Evolutionary conservation across 1,140 invertebrate species (phyloP).

Genomic region (Trachelipus rathkii): DNA sequence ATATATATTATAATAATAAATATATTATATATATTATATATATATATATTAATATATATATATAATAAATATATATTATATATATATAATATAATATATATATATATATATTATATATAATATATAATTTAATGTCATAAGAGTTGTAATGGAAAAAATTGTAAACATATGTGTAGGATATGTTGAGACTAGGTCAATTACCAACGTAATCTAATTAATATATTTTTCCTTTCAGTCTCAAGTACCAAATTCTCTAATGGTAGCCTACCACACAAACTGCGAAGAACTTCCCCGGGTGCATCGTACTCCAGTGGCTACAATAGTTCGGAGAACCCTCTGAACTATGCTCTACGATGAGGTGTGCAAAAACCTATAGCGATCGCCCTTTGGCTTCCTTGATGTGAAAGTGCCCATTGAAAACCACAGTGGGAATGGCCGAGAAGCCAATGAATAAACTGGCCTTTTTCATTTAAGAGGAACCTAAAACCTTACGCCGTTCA

Average conservation of each 20-base stretch:
- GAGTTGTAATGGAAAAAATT: too few species aligned
- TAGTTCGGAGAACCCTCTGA: conserved; percentile 29
- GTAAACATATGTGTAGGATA: too few species aligned
- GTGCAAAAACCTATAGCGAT: conserved; percentile 23
- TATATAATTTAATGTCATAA: too few species aligned
- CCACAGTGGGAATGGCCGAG: neutral
- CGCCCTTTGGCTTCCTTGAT: conserved; percentile 10
- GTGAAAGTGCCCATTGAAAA: neutral
- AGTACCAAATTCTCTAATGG: conserved; percentile 84
- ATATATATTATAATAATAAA: too few species aligned
- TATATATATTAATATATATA: too few species aligned
- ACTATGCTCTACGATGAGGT: conserved; percentile 42
- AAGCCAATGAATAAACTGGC: neutral
- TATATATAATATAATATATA: too few species aligned
- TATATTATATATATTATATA: too few species aligned
- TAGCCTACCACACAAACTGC: conserved; percentile 82
- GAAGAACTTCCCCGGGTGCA: conserved; percentile 80
- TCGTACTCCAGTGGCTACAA: conserved; percentile 76
- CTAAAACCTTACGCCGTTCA: neutral
- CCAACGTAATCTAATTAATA: too few species aligned
- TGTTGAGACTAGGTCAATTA: too few species aligned
- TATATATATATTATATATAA: too few species aligned
- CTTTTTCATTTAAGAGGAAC: neutral
- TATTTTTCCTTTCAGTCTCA: conserved; percentile 62
- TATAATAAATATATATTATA: too few species aligned